Evolutionary conservation across 1,140 invertebrate species (phyloP), one percentile per base, ranked within the genome.

Genomic region (Charaxes varanes): DNA sequence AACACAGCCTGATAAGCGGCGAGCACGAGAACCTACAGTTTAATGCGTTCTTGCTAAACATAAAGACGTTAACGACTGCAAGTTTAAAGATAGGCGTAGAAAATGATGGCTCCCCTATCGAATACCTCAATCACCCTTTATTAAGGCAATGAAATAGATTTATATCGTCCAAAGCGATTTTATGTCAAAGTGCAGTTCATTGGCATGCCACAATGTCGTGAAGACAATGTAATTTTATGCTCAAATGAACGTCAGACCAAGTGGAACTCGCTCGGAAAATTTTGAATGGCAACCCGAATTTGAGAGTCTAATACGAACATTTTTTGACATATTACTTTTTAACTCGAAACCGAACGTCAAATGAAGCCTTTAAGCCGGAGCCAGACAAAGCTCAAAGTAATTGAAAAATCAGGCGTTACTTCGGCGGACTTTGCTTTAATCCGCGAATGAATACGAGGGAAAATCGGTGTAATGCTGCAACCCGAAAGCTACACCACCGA

Each of bases 141-240:
- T 83, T 80, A 74, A 74, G 76, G 73, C 53, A 80, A 80, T 83
- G 68, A 83, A 83, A 79, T 66, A 67, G 78, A 80, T 80, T 80
- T 83, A 80, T 76, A 73, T 61, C 68, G 47, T 64, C 68, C 56
- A 80, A 72, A 70, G 70, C 62, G 53, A 82, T 82, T 82, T 82
- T 82, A 82, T 82, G 78, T 82, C 78, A 80, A 82, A 82, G 78
- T 80, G 76, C 64, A 82, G 78, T 82, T 82, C 78, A 82, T 80
- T 80, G 78, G 62, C 78, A 80, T 68, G 47, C 63, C 62, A 82
- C 78, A 82, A 78, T 80, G 78, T 70, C 65, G 57, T 35, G 31
- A 58, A 74, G 70, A 80, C 78, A 82, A 82, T 80, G 76, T 80
- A 83, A 83, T 83, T 83, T 80, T 80, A 83, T 80, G 78, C 61